Conservation (phyloP, 2,113 vertebrate genomes). For the Hiodon alosoides region DNA sequence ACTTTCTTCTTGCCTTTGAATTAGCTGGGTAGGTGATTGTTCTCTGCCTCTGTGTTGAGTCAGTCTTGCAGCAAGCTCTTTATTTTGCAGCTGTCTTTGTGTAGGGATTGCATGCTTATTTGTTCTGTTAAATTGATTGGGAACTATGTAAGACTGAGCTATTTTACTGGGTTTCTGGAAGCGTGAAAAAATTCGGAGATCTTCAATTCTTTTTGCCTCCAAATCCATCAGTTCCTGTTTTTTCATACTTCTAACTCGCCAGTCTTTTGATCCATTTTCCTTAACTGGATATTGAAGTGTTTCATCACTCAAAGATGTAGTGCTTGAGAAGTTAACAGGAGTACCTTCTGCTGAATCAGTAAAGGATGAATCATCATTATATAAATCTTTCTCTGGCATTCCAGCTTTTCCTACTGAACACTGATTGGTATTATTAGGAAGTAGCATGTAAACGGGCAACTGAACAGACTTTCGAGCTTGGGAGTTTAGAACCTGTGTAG, state of each 20-base stretch:
- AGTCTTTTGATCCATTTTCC: conserved; percentile 55
- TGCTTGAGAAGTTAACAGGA: conserved; percentile 82
- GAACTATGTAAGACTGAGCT: conserved; percentile 42
- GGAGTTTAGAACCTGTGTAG: conserved; percentile 66
- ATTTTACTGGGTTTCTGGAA: conserved; percentile 60
- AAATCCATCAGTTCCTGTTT: conserved; percentile 38
- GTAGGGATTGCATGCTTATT: conserved; percentile 56
- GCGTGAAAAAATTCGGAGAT: conserved; percentile 61
- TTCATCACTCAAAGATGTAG: conserved; percentile 85
- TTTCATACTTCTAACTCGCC: conserved; percentile 51
- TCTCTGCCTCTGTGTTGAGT: conserved; percentile 57
- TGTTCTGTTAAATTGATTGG: conserved; percentile 41
- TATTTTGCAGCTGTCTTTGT: conserved; percentile 64
- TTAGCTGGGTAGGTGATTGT: conserved; percentile 57
- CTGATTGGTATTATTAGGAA: conserved; percentile 71
- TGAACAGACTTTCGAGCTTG: conserved; percentile 70
- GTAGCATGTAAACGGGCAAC: conserved; percentile 86
- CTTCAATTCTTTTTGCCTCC: conserved; percentile 53
- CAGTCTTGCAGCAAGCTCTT: conserved; percentile 60
- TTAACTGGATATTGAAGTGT: conserved; percentile 74
- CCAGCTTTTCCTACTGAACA: conserved; percentile 57
- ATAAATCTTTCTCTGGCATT: conserved; percentile 60
- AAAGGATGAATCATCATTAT: conserved; percentile 77
- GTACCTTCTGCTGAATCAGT: conserved; percentile 87
- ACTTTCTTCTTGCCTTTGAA: conserved; percentile 49